phyloP scores from a whole-genome alignment of 2,113 vertebrate genomes.

The Acanthochromis polyacanthus region DNA sequence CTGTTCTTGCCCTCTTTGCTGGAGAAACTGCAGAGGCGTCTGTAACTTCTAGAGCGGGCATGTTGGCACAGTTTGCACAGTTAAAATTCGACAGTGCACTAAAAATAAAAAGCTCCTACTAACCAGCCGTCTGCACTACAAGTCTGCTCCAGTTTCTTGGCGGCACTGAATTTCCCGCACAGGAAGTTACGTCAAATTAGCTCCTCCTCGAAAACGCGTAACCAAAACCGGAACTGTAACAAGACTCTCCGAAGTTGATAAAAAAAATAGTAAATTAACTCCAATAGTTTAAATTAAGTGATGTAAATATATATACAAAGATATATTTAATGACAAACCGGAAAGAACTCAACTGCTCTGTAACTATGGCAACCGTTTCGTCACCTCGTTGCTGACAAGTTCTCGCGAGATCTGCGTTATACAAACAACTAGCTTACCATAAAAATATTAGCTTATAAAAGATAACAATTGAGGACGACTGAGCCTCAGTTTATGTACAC shows the following conservation, averaged over 20 bases:
- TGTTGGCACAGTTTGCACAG: conserved; percentile 66
- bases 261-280: rapidly evolving
- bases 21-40: conserved; percentile 70
- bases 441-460: neutral
- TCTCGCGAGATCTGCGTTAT: conserved; percentile 44
- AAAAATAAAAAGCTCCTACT: neutral
- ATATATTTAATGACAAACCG: neutral
- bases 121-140: neutral
- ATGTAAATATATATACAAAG: too few species aligned
- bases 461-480: rapidly evolving
- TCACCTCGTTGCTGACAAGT: neutral
- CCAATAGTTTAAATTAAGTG: rapidly evolving
- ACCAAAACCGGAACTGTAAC: too few species aligned
- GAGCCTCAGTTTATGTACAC: neutral
- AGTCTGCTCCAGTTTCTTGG: neutral
- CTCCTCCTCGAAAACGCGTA: conserved; percentile 12
- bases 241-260: neutral
- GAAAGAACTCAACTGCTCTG: neutral
- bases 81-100: neutral
- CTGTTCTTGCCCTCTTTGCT: conserved; percentile 79
- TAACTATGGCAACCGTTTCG: neutral
- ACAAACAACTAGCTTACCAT: neutral
- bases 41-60: conserved; percentile 85
- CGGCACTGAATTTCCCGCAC: conserved; percentile 34
- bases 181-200: conserved; percentile 1